A percentile compares a stretch with the other conserved stretches of the same genome.
phyloP scores from a whole-genome alignment of 1,140 invertebrate species.

The Drosophila arawakana region DNA sequence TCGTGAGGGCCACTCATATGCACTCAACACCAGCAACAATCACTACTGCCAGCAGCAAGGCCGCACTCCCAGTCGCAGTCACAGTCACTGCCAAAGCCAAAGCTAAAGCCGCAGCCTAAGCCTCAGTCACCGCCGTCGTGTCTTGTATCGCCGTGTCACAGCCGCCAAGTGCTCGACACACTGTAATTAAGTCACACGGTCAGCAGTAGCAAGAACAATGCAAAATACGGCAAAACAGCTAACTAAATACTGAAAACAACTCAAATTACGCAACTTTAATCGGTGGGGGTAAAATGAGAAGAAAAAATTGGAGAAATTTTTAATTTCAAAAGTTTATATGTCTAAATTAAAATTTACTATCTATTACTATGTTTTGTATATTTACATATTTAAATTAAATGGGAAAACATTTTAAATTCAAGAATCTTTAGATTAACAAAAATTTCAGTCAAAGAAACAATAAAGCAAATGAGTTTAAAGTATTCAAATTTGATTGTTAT shows the following conservation, averaged over 20 bases:
- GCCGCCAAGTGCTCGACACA: constrained; percentile 17
- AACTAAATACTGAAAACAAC: constrained; percentile 5
- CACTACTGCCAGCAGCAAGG: constrained; percentile 32
- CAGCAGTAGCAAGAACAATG: constrained; percentile 13
- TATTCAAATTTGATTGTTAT: too few relatives aligned
- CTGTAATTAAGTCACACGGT: constrained; percentile 71
- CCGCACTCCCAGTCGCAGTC: neutral
- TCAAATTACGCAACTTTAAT: constrained; percentile 45
- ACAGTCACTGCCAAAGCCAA: neutral
- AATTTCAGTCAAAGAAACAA: too few relatives aligned
- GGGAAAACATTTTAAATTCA: too few relatives aligned
- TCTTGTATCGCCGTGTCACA: neutral
- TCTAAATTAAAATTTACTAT: neutral
- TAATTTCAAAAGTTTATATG: neutral
- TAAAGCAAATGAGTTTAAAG: too few relatives aligned
- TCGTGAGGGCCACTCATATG: constrained; percentile 1
- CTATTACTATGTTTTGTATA: neutral
- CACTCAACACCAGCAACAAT: constrained; percentile 15
- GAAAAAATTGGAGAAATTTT: neutral
- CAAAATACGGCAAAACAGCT: constrained; percentile 11
- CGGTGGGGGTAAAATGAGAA: neutral
- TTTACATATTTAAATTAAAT: too few relatives aligned
- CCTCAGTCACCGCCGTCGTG: neutral
- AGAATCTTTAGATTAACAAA: too few relatives aligned
- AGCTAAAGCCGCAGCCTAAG: neutral